A percentile compares a stretch with the other conserved stretches of the same genome.
phyloP scores from a whole-genome alignment of 92 coral and sea anemone genomes.

The Desmophyllum pertusum region DNA sequence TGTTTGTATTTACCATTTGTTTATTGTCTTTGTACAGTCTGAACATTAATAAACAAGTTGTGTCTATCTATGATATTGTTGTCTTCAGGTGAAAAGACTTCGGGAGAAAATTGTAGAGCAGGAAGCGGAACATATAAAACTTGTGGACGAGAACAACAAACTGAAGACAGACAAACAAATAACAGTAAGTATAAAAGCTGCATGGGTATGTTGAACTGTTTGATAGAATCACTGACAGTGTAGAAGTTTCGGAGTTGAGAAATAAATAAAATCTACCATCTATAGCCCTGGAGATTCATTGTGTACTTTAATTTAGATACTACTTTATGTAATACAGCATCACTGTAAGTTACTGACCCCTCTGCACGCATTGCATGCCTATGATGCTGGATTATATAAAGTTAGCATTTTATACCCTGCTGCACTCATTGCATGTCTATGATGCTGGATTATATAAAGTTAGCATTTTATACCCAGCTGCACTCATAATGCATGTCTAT shows the following conservation, averaged over 20 bases:
- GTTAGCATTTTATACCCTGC: no score
- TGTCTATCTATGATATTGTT: background rate
- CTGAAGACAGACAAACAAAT: conserved; percentile 74
- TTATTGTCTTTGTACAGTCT: background rate
- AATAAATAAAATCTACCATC: no score
- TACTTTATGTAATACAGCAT: no score
- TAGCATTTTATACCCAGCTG: no score
- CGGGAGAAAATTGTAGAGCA: conserved; percentile 89
- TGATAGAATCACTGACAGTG: background rate
- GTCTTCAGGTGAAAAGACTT: conserved; percentile 72
- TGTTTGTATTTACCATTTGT: background rate
- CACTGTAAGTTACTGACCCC: no score
- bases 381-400: no score
- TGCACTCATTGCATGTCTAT: no score
- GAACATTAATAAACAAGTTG: background rate
- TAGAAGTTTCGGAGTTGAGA: background rate
- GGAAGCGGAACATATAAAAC: conserved; percentile 85
- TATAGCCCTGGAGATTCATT: no score
- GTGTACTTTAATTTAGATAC: no score
- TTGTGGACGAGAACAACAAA: conserved; percentile 81
- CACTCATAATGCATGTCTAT: no score
- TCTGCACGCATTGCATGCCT: no score
- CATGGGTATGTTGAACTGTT: background rate
- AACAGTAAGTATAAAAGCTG: conserved; percentile 54
- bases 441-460: no score